Evolutionary conservation across 1,140 invertebrate species (phyloP), one percentile per base, ranked within the genome.

Genomic region (Polypedilum pembai): DNA sequence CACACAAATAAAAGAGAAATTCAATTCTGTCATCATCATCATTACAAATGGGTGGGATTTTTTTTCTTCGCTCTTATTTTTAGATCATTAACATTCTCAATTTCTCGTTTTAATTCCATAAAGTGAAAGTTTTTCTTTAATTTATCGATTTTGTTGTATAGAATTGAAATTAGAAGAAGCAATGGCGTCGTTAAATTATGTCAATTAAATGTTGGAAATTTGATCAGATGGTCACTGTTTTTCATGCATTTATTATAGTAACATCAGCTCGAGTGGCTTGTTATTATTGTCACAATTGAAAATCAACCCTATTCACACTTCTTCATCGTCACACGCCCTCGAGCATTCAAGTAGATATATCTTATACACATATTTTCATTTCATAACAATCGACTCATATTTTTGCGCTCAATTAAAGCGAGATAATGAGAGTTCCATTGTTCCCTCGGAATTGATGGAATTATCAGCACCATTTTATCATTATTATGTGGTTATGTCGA

Each of bases 341-440:
- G 17, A 69, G 65, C 65, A 69, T 18, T 18, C 17, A 69, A 69
- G 65, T 69, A 20, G 65, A 56, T 56, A 56, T 56, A 56, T 56
- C 45, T 21, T 21, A 3, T 69, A 20, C n/a, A 66, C 15, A 69
- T 33, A 33, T 33, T 33, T 33, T 33, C 24, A 33, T 33, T 33
- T 33, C 24, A 21, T 18, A 69, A 69, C 65, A 69, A 69, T 69
- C 17, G 18, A 69, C 17, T 69, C 18, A 69, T 69, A 69, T 69
- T 69, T 69, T 69, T 69, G 65, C 65, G 65, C 17, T 69, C 65
- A 69, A 69, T 69, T 69, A 69, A 69, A 69, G 65, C 65, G 15
- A 69, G 65, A 69, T 69, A 69, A 69, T 69, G 65, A 69, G 65
- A 15, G 45, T n/a, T 3, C 45, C n/a, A 56, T 56, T 56, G 45